phyloP scores from a whole-genome alignment of 2,797 vertebrate species.

The Micropoecilia bifurca region DNA sequence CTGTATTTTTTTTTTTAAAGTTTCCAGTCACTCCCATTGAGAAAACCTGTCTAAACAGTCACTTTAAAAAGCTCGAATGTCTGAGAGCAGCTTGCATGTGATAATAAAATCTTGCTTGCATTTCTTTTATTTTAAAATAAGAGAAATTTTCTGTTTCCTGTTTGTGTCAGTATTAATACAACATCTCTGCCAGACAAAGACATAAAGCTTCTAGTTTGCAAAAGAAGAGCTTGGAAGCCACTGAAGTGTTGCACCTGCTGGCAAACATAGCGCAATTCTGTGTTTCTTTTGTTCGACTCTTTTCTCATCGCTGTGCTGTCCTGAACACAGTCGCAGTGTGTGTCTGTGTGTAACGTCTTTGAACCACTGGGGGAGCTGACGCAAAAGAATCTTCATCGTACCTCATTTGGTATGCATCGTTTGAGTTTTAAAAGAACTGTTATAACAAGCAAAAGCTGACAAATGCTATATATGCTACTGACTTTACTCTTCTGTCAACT shows the following conservation, averaged over 20 bases:
- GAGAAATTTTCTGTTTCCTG: slow-evolving; percentile 38
- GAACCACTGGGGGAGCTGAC: slow-evolving; percentile 37
- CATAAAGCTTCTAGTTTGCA: slow-evolving; percentile 34
- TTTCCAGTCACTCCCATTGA: neutral
- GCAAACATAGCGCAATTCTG: slow-evolving; percentile 22
- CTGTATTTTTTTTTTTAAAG: slow-evolving; percentile 42
- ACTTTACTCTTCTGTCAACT: slow-evolving; percentile 22
- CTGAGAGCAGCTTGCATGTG: slow-evolving; percentile 48
- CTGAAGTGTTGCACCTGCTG: slow-evolving; percentile 31
- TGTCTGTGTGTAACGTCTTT: neutral
- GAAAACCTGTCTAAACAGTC: slow-evolving; percentile 16
- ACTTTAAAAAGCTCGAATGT: slow-evolving; percentile 49
- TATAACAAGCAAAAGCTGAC: slow-evolving; percentile 20
- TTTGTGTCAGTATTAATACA: slow-evolving; percentile 43
- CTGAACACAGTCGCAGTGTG: neutral
- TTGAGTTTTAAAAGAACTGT: slow-evolving; percentile 53
- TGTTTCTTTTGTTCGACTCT: slow-evolving; percentile 26
- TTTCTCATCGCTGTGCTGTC: slow-evolving; percentile 1
- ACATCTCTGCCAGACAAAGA: slow-evolving; percentile 18
- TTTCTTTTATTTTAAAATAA: slow-evolving; percentile 13
- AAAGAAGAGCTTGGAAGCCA: slow-evolving; percentile 21
- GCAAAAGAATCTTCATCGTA: slow-evolving; percentile 57
- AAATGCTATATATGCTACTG: slow-evolving; percentile 14
- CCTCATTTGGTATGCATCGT: slow-evolving; percentile 64
- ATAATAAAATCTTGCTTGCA: slow-evolving; percentile 41